Percentiles rank a stretch among this genome's conserved stretches.
phyloP scores from a whole-genome alignment of 1,140 invertebrate species.

The Zaprionus africanus region DNA sequence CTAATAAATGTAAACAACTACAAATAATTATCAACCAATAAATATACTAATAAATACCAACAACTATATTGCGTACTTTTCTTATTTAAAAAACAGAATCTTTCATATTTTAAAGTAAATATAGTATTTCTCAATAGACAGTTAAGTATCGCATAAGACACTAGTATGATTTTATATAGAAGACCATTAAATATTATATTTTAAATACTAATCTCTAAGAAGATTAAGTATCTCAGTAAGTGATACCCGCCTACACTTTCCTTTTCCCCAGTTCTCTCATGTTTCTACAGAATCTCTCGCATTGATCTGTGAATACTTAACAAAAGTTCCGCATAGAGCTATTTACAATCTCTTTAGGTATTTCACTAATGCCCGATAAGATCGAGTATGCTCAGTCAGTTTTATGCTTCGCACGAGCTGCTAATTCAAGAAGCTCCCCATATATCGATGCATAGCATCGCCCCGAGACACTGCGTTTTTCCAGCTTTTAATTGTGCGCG shows the following conservation, averaged over 20 bases:
- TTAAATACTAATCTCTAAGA: too few species aligned
- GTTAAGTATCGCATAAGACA: too few species aligned
- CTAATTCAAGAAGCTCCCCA: slow-evolving; percentile 11
- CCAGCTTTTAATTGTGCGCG: slow-evolving; percentile 63
- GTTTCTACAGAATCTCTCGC: neutral
- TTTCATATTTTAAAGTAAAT: too few species aligned
- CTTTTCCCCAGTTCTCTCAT: too few species aligned
- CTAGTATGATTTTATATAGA: too few species aligned
- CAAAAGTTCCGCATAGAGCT: neutral
- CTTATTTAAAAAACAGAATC: too few species aligned
- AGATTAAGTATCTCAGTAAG: too few species aligned
- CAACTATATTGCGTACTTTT: neutral
- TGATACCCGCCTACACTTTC: too few species aligned
- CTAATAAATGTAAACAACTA: neutral
- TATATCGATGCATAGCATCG: slow-evolving; percentile 30
- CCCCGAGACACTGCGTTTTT: slow-evolving; percentile 42
- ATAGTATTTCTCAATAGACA: too few species aligned
- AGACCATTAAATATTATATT: too few species aligned
- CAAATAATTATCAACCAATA: neutral
- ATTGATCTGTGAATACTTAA: neutral
- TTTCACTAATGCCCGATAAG: neutral
- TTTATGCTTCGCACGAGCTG: slow-evolving; percentile 12
- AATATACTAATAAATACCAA: neutral
- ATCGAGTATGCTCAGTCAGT: neutral
- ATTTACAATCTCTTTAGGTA: neutral